phyloP scores from a whole-genome alignment of 2,113 vertebrate genomes.

The Anolis carolinensis region DNA sequence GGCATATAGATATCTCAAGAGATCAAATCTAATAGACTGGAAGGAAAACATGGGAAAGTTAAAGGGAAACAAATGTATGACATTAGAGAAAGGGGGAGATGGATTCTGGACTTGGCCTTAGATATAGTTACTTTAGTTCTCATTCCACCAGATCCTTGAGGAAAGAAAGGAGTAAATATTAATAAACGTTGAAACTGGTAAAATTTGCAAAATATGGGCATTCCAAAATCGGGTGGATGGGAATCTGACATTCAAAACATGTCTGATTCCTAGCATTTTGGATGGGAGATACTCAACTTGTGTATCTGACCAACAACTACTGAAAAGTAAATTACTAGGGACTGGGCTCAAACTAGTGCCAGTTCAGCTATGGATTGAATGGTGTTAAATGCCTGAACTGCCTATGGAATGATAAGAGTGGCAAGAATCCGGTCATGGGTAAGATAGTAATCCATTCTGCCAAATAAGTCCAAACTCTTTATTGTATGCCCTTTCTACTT shows the following conservation, averaged over 20 bases:
- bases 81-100: background rate
- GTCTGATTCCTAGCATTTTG: too few species aligned
- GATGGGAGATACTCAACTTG: too few species aligned
- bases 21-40: background rate
- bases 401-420: background rate
- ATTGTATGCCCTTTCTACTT: rapidly evolving
- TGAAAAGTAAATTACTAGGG: background rate
- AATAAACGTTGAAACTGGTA: background rate
- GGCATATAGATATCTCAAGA: background rate
- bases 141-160: background rate
- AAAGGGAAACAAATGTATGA: background rate
- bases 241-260: too few species aligned
- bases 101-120: background rate
- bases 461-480: rapidly evolving
- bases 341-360: rapidly evolving
- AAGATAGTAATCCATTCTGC: background rate
- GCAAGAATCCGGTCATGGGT: background rate
- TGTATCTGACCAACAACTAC: background rate
- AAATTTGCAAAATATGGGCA: background rate
- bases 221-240: too few species aligned
- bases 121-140: background rate
- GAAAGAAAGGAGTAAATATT: too few species aligned
- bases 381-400: background rate
- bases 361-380: background rate
- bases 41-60: background rate